phyloP scores from a whole-genome alignment of 1,140 invertebrate species.

The Saccostrea echinata region DNA sequence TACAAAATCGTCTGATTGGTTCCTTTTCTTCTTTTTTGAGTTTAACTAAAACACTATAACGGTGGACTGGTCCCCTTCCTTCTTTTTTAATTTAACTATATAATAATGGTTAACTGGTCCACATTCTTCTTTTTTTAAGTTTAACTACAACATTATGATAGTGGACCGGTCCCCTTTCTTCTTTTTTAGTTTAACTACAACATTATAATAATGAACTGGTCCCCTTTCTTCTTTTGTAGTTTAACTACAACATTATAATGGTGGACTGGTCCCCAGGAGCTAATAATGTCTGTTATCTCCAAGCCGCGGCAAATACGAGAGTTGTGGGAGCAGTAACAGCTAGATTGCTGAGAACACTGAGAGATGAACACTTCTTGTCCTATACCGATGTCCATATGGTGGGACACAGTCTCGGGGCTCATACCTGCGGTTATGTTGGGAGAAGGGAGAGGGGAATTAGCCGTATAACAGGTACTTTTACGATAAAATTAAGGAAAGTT shows the following conservation, averaged over 20 bases:
- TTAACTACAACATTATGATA: too few species aligned
- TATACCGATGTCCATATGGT: constrained; percentile 85
- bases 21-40: too few species aligned
- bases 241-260: constrained; percentile 88
- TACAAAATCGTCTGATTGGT: too few species aligned
- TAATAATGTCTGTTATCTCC: constrained; percentile 93
- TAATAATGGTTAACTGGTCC: too few species aligned
- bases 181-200: background rate
- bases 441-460: constrained; percentile 89
- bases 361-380: background rate
- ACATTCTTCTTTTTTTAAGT: too few species aligned
- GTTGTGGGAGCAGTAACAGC: constrained; percentile 94
- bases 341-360: constrained; percentile 83
- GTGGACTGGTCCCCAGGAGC: constrained; percentile 97
- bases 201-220: too few species aligned
- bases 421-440: constrained; percentile 93
- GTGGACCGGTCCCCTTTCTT: too few species aligned
- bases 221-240: background rate
- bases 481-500: too few species aligned
- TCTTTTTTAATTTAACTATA: too few species aligned
- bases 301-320: constrained; percentile 94
- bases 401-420: constrained; percentile 94
- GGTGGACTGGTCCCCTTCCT: constrained; percentile 97
- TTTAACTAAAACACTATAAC: constrained; percentile 88
- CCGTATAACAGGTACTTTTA: constrained; percentile 83